phyloP scores from a whole-genome alignment of 2,888 invertebrate genomes.

The Caenorhabditis sp. region DNA sequence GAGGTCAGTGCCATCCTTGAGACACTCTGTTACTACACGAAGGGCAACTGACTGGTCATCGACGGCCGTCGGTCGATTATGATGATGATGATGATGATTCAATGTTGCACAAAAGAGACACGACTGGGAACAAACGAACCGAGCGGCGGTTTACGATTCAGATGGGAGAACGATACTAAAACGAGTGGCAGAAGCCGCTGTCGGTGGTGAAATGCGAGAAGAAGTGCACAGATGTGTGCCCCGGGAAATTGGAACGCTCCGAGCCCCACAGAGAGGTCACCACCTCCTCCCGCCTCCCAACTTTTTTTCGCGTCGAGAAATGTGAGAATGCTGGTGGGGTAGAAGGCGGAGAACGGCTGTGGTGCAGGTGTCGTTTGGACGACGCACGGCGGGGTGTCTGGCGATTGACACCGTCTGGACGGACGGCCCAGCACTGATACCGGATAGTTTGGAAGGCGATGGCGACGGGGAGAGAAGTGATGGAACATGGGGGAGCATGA shows the following conservation, averaged over 20 bases:
- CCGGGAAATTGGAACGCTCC: conserved; percentile 37
- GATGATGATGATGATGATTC: conserved; percentile 49
- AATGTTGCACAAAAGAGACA: conserved; percentile 33
- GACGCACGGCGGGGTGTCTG: conserved; percentile 29
- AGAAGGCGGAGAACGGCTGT: conserved; percentile 30
- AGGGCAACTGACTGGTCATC: neutral
- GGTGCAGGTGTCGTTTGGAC: conserved; percentile 50
- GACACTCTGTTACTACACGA: conserved; percentile 22
- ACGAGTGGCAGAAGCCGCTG: neutral
- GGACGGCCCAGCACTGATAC: conserved; percentile 3
- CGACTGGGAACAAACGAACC: conserved; percentile 11
- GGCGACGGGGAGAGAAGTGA: neutral
- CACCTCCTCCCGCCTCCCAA: conserved; percentile 14
- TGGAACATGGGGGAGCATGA: no score
- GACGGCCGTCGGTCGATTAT: conserved; percentile 3
- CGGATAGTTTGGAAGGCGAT: neutral
- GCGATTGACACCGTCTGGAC: conserved; percentile 38
- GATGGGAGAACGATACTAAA: conserved; percentile 44
- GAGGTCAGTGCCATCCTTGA: conserved; percentile 19
- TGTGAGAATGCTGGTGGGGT: conserved; percentile 25
- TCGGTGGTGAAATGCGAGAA: conserved; percentile 45
- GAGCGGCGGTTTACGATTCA: conserved; percentile 37
- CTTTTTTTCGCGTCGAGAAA: conserved; percentile 47
- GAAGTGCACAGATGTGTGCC: conserved; percentile 42
- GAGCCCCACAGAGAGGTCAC: conserved; percentile 25